Evolutionary conservation across 2,888 invertebrate genomes (phyloP).

Genomic region (Sabatieria punctata): DNA sequence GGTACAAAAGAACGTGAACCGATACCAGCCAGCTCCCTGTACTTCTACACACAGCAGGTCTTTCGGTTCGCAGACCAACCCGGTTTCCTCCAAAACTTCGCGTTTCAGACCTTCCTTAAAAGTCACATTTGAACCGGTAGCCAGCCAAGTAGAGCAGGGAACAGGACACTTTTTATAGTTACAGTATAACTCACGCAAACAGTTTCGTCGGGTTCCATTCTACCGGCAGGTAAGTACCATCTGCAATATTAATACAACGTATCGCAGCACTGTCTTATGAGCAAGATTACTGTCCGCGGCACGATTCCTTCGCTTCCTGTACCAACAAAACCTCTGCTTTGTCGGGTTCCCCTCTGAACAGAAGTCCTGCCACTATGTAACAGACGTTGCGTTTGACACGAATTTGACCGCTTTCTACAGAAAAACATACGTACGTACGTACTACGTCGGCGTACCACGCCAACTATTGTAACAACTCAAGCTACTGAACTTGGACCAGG

Average conservation of each 20-base stretch:
- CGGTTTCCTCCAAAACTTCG: not conserved
- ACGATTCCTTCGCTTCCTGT: not conserved
- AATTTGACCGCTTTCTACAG: not conserved
- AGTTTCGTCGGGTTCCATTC: not conserved
- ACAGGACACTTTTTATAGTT: no score
- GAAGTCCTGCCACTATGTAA: not conserved
- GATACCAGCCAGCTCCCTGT: not conserved
- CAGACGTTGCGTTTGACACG: not conserved
- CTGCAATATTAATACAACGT: not conserved
- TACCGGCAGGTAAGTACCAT: not conserved
- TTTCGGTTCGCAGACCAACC: not conserved
- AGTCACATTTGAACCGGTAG: no score
- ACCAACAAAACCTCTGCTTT: not conserved
- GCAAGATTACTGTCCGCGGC: not conserved
- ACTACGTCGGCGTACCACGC: no score
- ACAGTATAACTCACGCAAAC: no score
- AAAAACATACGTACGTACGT: not conserved
- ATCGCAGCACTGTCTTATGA: no score
- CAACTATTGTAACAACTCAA: no score
- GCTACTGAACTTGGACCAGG: no score
- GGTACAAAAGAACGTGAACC: not conserved
- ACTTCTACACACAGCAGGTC: not conserved
- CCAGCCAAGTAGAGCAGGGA: no score
- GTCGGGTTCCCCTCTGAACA: not conserved
- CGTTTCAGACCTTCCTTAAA: not conserved